These are phyloP conservation scores for Seira musarum DNA, from an alignment of 2,888 invertebrate genomes.

Conservation along the genomic window DNA sequence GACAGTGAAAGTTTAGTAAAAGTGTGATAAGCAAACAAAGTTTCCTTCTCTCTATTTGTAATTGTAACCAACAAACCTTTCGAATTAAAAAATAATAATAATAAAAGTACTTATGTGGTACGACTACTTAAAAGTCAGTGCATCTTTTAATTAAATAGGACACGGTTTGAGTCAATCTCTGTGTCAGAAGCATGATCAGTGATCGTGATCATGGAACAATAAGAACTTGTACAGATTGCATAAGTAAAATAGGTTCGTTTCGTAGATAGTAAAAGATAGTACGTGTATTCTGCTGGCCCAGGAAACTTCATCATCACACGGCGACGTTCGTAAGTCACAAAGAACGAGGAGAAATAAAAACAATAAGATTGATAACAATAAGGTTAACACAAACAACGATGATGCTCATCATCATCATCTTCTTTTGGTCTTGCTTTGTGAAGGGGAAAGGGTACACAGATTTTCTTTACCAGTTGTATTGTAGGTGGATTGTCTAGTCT, in stretches of 20 bases:
- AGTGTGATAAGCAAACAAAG: background rate
- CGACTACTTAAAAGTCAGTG: no score
- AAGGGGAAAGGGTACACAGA: no score
- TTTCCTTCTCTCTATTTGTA: background rate
- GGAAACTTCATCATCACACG: background rate
- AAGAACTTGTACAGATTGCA: background rate
- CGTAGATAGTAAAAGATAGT: background rate
- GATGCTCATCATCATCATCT: no score
- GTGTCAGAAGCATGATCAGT: background rate
- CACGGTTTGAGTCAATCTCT: conserved; percentile 11
- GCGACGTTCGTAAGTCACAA: no score
- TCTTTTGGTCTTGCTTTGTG: no score
- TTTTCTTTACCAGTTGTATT: no score
- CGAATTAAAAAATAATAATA: background rate
- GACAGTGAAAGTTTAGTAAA: background rate
- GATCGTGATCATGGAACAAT: background rate
- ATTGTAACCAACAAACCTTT: background rate
- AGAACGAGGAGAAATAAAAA: no score
- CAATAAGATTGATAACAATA: no score
- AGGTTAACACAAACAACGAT: no score
- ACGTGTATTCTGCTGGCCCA: background rate
- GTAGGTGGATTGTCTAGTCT: no score
- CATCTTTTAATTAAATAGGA: background rate
- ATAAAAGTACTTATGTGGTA: background rate
- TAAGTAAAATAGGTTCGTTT: no score